These are phyloP conservation scores for Eulithis prunata DNA, from an alignment of 2,888 invertebrate genomes.

Conservation along the genomic window DNA sequence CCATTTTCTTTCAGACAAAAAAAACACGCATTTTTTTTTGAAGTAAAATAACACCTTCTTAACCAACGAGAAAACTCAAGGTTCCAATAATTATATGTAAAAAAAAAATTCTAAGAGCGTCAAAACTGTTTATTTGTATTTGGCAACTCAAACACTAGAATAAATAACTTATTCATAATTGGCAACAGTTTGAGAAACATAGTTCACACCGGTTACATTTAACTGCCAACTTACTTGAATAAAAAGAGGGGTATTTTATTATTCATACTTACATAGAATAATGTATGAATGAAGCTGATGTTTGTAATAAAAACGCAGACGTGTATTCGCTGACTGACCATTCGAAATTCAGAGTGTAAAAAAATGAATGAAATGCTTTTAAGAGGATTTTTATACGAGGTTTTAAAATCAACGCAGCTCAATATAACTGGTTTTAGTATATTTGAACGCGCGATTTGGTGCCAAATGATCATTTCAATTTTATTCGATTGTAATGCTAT, in stretches of 20 bases:
- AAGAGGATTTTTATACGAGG: neutral
- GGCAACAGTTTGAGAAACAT: slow-evolving; percentile 45
- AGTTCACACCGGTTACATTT: slow-evolving; percentile 34
- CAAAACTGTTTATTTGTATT: too few relatives aligned
- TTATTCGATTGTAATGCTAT: too few relatives aligned
- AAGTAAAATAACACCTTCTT: too few relatives aligned
- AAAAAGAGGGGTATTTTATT: slow-evolving; percentile 32
- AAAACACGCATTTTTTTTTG: too few relatives aligned
- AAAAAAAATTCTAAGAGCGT: too few relatives aligned
- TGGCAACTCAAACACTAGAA: neutral
- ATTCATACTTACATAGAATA: slow-evolving; percentile 1
- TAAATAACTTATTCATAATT: slow-evolving; percentile 25
- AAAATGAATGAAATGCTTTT: neutral
- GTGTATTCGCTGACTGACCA: slow-evolving; percentile 8
- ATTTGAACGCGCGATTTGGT: neutral
- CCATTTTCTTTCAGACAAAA: too few relatives aligned
- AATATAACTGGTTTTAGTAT: neutral
- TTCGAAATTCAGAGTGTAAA: slow-evolving; percentile 7
- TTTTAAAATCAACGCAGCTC: neutral
- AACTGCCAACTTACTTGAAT: slow-evolving; percentile 50
- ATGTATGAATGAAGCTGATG: slow-evolving; percentile 23
- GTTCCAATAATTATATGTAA: too few relatives aligned
- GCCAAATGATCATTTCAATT: too few relatives aligned
- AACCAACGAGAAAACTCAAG: too few relatives aligned
- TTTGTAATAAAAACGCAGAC: slow-evolving; percentile 14